A percentile compares a stretch with the other conserved stretches of the same genome.
These are phyloP conservation scores for Formica exsecta DNA, from an alignment of 1,140 invertebrate genomes.

Conservation along the genomic window DNA sequence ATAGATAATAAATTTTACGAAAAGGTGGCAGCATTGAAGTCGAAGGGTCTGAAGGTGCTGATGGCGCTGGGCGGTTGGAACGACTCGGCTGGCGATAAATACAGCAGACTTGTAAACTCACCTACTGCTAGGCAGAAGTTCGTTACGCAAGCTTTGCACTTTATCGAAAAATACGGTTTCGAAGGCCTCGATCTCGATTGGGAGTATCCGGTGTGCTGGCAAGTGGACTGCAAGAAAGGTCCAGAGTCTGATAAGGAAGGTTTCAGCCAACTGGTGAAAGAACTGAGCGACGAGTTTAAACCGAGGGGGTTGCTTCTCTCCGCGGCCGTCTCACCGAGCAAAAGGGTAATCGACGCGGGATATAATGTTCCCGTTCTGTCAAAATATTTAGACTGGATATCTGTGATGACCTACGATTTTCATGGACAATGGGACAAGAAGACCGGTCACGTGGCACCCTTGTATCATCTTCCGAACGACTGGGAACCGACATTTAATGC, in stretches of 20 bases:
- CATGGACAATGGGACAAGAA: constrained; percentile 96
- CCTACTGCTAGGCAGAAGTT: constrained; percentile 85
- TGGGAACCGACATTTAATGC: constrained; percentile 92
- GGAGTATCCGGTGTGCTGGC: constrained; percentile 90
- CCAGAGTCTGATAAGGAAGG: constrained; percentile 91
- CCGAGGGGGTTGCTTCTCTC: constrained; percentile 91
- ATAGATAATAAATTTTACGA: constrained; percentile 89
- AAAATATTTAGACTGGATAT: constrained; percentile 91
- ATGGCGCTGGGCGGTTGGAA: constrained; percentile 90
- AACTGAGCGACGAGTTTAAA: constrained; percentile 90
- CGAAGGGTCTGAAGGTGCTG: constrained; percentile 88
- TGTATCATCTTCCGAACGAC: constrained; percentile 92
- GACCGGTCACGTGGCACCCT: constrained; percentile 94
- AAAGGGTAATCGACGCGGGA: constrained; percentile 92
- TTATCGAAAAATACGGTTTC: constrained; percentile 88
- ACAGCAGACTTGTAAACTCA: constrained; percentile 88
- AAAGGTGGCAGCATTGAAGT: constrained; percentile 87
- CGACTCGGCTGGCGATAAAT: constrained; percentile 89
- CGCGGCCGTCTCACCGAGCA: constrained; percentile 94
- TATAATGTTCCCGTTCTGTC: constrained; percentile 88
- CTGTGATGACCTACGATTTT: constrained; percentile 96
- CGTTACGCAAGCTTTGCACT: constrained; percentile 86
- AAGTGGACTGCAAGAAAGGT: constrained; percentile 93
- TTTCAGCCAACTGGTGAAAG: constrained; percentile 90
- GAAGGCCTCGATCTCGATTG: constrained; percentile 89